Evolutionary conservation across 1,140 invertebrate genomes (phyloP).

Genomic region (Ganaspis sp.): DNA sequence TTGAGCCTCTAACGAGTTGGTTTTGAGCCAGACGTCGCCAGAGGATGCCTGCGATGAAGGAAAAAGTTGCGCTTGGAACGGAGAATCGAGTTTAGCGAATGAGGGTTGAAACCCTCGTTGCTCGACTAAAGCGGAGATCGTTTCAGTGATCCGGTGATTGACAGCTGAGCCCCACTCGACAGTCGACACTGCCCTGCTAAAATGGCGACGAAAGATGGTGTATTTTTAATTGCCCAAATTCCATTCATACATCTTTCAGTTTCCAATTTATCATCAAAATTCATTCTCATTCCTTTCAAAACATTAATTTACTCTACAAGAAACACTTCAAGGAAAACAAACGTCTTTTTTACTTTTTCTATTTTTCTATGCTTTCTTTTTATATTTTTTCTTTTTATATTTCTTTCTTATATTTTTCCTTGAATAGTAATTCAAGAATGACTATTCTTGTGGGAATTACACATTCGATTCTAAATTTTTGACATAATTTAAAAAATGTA

Average conservation of each 20-base stretch:
- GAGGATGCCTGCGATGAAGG: slow-evolving; percentile 41
- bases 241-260: neutral
- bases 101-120: slow-evolving; percentile 52
- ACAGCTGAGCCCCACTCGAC: slow-evolving; percentile 58
- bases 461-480: too few species aligned
- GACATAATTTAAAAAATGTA: too few species aligned
- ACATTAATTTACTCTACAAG: neutral
- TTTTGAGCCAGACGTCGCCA: slow-evolving; percentile 49
- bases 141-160: slow-evolving; percentile 66
- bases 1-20: slow-evolving; percentile 62
- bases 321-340: neutral
- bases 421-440: too few species aligned
- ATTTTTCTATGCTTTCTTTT: too few species aligned
- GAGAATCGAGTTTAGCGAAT: slow-evolving; percentile 51
- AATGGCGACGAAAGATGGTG: slow-evolving; percentile 69
- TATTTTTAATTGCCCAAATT: slow-evolving; percentile 65
- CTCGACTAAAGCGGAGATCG: slow-evolving; percentile 42
- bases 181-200: slow-evolving; percentile 50
- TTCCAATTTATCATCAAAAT: neutral
- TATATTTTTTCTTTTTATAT: too few species aligned
- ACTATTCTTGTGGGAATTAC: too few species aligned
- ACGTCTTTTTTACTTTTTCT: neutral
- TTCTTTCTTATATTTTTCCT: too few species aligned
- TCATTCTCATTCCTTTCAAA: neutral
- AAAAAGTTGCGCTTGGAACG: slow-evolving; percentile 37